These are phyloP conservation scores for Amblyopsis hoosieri DNA, from an alignment of 2,797 vertebrate genomes.

Conservation along the genomic window DNA sequence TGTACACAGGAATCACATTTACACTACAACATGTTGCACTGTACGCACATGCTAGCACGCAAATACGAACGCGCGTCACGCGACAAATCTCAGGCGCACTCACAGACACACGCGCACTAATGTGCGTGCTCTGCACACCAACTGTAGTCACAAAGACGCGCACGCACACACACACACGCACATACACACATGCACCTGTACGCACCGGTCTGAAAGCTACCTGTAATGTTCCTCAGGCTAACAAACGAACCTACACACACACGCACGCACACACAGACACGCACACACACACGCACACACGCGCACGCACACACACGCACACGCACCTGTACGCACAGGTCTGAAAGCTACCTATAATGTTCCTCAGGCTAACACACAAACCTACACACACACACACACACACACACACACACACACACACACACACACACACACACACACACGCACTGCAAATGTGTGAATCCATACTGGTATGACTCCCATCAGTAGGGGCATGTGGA, in stretches of 20 bases:
- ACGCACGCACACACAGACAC: not conserved
- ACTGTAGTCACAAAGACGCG: not conserved
- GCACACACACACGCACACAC: not conserved
- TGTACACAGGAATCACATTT: too few relatives aligned
- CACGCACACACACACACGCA: not conserved
- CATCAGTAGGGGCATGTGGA: conserved; percentile 14
- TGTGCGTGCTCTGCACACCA: conserved; percentile 1
- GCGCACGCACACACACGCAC: not conserved
- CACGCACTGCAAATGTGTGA: not conserved
- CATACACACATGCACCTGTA: not conserved
- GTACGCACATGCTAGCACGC: too few relatives aligned
- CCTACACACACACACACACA: not conserved
- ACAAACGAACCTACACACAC: conserved; percentile 5
- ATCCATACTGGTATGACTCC: not conserved
- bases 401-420: not conserved
- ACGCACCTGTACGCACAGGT: conserved; percentile 17
- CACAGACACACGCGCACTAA: not conserved
- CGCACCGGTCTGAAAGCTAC: not conserved
- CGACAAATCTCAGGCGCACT: not conserved
- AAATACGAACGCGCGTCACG: too few relatives aligned
- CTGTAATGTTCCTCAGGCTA: conserved; percentile 11
- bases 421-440: conserved; percentile 1
- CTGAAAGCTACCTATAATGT: conserved; percentile 7
- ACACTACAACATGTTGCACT: too few relatives aligned
- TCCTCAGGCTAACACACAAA: conserved; percentile 5